phyloP scores from a whole-genome alignment of 1,140 invertebrate genomes.

The Argopecten irradians region DNA sequence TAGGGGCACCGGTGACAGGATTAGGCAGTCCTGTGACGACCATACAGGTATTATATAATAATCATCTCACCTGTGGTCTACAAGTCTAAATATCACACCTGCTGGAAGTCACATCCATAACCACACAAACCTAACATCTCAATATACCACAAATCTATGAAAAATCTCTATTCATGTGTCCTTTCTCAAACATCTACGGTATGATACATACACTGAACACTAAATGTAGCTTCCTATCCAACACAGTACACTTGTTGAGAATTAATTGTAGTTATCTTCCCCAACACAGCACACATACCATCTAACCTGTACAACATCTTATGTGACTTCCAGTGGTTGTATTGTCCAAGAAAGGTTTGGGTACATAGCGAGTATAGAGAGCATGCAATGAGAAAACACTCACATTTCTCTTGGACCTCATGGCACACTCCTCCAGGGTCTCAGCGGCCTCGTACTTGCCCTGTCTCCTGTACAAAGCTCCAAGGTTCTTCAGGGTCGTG shows the following conservation, averaged over 20 bases:
- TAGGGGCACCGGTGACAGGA: conserved; percentile 19
- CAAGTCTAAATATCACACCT: background rate
- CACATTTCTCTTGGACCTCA: conserved; percentile 75
- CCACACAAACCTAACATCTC: background rate
- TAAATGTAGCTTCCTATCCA: too few relatives aligned
- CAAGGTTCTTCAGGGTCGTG: conserved; percentile 96
- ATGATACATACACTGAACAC: too few relatives aligned
- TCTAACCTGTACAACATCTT: background rate
- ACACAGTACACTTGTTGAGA: too few relatives aligned
- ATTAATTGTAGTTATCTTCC: too few relatives aligned
- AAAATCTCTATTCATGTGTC: too few relatives aligned
- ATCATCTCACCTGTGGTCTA: background rate
- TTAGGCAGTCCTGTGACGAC: background rate
- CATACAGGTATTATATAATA: background rate
- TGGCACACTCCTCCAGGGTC: conserved; percentile 94
- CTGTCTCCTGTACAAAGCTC: conserved; percentile 96
- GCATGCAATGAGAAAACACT: conserved; percentile 54
- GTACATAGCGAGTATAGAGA: background rate
- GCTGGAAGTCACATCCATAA: background rate
- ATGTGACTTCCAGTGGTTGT: conserved; percentile 1
- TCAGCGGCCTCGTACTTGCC: conserved; percentile 99
- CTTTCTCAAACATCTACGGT: too few relatives aligned
- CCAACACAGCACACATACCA: background rate
- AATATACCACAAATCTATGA: too few relatives aligned
- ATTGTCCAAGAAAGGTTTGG: conserved; percentile 12